Evolutionary conservation across 2,797 vertebrate species (phyloP).

Genomic region (Craterocephalus amniculus): DNA sequence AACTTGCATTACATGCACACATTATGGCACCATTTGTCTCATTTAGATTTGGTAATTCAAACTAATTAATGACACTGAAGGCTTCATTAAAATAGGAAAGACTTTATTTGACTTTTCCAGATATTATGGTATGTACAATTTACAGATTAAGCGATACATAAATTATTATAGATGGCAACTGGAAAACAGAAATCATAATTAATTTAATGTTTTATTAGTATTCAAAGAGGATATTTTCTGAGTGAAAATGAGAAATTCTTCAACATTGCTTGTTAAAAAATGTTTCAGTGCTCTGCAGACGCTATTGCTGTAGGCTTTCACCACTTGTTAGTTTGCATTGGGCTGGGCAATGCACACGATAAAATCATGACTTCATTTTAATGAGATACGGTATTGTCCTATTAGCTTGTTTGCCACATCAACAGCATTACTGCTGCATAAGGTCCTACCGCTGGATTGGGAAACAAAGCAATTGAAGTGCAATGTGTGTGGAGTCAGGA

Average conservation of each 20-base stretch:
- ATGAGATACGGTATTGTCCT: slow-evolving; percentile 52
- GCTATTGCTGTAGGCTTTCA: slow-evolving; percentile 30
- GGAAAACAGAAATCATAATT: slow-evolving; percentile 45
- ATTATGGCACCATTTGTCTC: slow-evolving; percentile 57
- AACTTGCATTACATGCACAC: slow-evolving; percentile 33
- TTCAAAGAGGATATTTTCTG: slow-evolving; percentile 50
- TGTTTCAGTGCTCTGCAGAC: slow-evolving; percentile 35
- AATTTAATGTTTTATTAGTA: slow-evolving; percentile 58
- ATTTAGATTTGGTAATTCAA: slow-evolving; percentile 47
- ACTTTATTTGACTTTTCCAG: slow-evolving; percentile 67
- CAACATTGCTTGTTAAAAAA: slow-evolving; percentile 45
- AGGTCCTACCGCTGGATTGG: slow-evolving; percentile 20
- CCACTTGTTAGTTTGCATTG: slow-evolving; percentile 34
- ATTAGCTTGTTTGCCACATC: slow-evolving; percentile 34
- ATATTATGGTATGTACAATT: slow-evolving; percentile 73
- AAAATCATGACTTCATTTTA: slow-evolving; percentile 47
- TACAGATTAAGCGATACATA: slow-evolving; percentile 64
- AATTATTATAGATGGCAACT: slow-evolving; percentile 51
- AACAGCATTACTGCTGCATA: slow-evolving; percentile 38
- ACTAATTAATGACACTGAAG: slow-evolving; percentile 55
- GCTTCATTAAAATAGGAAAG: slow-evolving; percentile 57
- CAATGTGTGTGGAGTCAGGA: slow-evolving; percentile 5
- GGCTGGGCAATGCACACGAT: slow-evolving; percentile 20
- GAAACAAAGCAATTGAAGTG: slow-evolving; percentile 33
- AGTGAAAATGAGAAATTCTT: slow-evolving; percentile 38